Conservation (phyloP, 2,888 invertebrate genomes). For the Bombylius discolor region DNA sequence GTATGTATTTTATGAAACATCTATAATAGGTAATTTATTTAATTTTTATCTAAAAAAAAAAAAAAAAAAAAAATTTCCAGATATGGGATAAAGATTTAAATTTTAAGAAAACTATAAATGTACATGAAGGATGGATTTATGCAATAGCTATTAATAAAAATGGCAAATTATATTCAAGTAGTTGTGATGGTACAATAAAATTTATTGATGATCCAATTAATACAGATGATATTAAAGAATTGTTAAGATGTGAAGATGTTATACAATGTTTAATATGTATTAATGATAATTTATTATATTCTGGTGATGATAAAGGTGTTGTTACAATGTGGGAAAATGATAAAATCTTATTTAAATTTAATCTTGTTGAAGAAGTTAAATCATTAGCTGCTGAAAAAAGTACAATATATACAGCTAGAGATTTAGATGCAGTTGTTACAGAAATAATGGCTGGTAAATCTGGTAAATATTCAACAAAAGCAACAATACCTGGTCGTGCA, state of each 20-base stretch:
- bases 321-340: constrained; percentile 34
- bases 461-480: constrained; percentile 32
- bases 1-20: constrained; percentile 19
- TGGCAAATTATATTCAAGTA: constrained; percentile 33
- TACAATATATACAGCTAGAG: constrained; percentile 31
- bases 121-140: constrained; percentile 32
- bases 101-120: constrained; percentile 24
- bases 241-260: constrained; percentile 28
- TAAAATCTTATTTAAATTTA: constrained; percentile 33
- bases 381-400: constrained; percentile 29
- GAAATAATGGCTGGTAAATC: constrained; percentile 26
- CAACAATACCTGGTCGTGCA: constrained; percentile 30
- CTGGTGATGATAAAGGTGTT: constrained; percentile 36
- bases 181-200: constrained; percentile 34
- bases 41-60: not conserved
- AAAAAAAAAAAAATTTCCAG: constrained; percentile 17
- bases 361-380: constrained; percentile 33
- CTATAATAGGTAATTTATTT: not conserved
- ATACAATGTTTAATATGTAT: constrained; percentile 31
- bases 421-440: constrained; percentile 32
- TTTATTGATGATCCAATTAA: constrained; percentile 27
- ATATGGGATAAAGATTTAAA: constrained; percentile 32
- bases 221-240: constrained; percentile 22
- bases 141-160: constrained; percentile 27
- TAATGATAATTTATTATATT: constrained; percentile 25